Conservation (phyloP, 2,888 invertebrate species). For the Syrista parreyssii region DNA sequence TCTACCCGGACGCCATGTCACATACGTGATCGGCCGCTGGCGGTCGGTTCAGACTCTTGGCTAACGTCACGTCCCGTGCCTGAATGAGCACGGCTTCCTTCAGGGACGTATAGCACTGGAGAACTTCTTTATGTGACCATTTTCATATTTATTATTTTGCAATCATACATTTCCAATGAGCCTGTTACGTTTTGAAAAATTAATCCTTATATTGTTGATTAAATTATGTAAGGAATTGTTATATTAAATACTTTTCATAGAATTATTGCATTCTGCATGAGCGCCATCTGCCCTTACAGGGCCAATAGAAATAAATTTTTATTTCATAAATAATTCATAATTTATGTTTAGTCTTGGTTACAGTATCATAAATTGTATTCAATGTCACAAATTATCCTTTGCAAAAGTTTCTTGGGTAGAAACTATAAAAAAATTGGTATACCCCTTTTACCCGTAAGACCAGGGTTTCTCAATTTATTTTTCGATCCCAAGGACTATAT, state of each 20-base stretch:
- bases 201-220: background rate
- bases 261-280: background rate
- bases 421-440: background rate
- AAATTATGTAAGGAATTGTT: background rate
- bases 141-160: background rate
- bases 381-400: background rate
- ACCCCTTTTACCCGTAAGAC: background rate
- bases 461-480: background rate
- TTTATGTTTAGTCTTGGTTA: background rate
- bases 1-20: constrained; percentile 85
- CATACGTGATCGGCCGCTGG: constrained; percentile 71
- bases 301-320: background rate
- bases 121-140: background rate
- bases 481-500: background rate
- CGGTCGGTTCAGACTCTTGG: constrained; percentile 19
- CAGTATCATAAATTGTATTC: background rate
- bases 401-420: background rate
- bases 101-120: background rate
- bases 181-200: background rate
- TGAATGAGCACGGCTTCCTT: constrained; percentile 2
- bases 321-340: background rate
- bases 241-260: background rate
- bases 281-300: background rate
- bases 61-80: background rate
- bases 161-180: background rate